A percentile compares a stretch with the other conserved stretches of the same genome.
Evolutionary conservation across 2,113 vertebrate species (phyloP).

Genomic region (Orientallactaga bullata): DNA sequence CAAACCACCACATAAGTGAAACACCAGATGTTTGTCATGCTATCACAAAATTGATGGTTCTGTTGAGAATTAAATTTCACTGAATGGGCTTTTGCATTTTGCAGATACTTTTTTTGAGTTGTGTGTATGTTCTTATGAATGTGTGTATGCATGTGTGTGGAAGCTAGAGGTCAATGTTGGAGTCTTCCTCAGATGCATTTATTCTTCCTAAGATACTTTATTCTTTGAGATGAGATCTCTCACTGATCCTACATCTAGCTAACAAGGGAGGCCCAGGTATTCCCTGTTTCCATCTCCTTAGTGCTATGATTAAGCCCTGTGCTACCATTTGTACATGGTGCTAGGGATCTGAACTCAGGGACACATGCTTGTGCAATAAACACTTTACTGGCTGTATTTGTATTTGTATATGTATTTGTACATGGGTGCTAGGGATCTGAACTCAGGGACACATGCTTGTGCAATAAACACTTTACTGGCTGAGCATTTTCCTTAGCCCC

Average conservation of each 20-base stretch:
- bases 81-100: not conserved
- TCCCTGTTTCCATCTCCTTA: not conserved
- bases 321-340: not conserved
- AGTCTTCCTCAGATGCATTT: too few species aligned
- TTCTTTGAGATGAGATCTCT: too few species aligned
- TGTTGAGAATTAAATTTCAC: slow-evolving; percentile 22
- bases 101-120: not conserved
- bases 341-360: not conserved
- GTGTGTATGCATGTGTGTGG: too few species aligned
- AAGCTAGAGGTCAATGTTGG: too few species aligned
- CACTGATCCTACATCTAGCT: too few species aligned
- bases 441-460: not conserved
- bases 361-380: not conserved
- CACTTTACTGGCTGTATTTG: not conserved
- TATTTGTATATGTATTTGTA: too few species aligned
- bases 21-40: not conserved
- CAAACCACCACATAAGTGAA: not conserved
- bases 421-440: not conserved
- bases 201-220: too few species aligned
- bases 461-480: not conserved
- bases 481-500: not conserved
- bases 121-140: too few species aligned
- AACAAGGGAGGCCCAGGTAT: not conserved
- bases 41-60: slow-evolving; percentile 8
- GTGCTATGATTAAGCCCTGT: not conserved